These are phyloP conservation scores for Sebastes glaucus DNA, from an alignment of 2,797 vertebrate species.

Conservation along the genomic window DNA sequence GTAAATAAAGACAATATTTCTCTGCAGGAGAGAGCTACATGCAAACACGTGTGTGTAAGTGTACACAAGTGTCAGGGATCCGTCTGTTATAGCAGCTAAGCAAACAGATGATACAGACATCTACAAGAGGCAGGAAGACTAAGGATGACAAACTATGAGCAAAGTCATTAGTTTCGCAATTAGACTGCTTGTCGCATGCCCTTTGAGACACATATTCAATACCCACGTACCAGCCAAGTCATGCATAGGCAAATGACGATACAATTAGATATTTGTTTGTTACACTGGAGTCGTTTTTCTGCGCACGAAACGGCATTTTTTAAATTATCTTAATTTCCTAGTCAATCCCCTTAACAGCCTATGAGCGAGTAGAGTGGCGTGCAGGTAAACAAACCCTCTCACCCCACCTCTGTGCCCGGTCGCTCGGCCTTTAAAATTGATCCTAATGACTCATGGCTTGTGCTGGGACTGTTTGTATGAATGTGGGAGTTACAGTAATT, in stretches of 20 bases:
- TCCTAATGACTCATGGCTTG: constrained; percentile 54
- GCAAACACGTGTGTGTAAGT: not conserved
- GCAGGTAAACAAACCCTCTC: constrained; percentile 48
- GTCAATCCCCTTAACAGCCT: constrained; percentile 20
- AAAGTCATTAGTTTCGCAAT: constrained; percentile 71
- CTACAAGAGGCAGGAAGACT: constrained; percentile 9
- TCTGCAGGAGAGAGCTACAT: constrained; percentile 6
- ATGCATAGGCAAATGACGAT: not conserved
- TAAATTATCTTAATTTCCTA: constrained; percentile 36
- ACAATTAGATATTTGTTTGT: constrained; percentile 50
- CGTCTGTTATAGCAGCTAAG: constrained; percentile 22
- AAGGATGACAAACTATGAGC: constrained; percentile 55
- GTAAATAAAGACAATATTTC: constrained; percentile 78
- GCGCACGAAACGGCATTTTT: constrained; percentile 19
- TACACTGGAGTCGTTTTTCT: constrained; percentile 24
- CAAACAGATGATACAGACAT: constrained; percentile 59
- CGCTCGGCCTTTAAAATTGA: constrained; percentile 42
- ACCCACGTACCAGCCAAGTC: constrained; percentile 36
- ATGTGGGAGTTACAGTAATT: constrained; percentile 57
- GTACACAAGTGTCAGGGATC: not conserved
- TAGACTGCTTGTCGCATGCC: constrained; percentile 41
- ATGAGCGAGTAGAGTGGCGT: not conserved
- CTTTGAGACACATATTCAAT: constrained; percentile 48
- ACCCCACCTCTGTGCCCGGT: not conserved
- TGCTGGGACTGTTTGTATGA: constrained; percentile 34